Base-by-base conservation (phyloP, 2,888 invertebrate species). In the Papilio protenor region DNA sequence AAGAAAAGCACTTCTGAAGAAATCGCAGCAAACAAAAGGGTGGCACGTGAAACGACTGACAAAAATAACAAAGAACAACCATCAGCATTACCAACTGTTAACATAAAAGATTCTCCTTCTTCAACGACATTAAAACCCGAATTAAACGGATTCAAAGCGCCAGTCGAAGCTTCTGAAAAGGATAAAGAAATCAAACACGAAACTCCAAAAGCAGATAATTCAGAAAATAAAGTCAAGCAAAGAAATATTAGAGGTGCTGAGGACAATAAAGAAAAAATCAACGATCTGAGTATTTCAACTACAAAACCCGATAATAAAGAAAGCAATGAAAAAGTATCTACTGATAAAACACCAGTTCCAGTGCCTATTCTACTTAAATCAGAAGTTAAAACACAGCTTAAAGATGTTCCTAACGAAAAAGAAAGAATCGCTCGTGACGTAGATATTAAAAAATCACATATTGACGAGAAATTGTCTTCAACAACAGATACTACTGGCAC, bases 371-470 rank as follows among this genome's bases (percentile, higher is more conserved):
- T 52, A 71, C 10, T 47, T 18, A 72, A 76, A 71, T 23, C 64
- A 52, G 33, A 76, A 10, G 27, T 27, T 21, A 73, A 40, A 27
- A 23, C 23, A 57, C 66, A 61, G 4, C 11, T 27, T 33, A 40
- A 10, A 12, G 59, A 47, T 47, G 33, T 5, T 52, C 16, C 0
- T 45, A 57, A 76, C 70, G 27, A 70, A 23, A 79, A 61, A 2
- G 76, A 70, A 33, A 76, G 79, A 76, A 66, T 45, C 23, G 21
- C 69, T 47, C 76, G 79, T 4, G 76, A 79, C 16, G 73, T 73
- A 11, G 16, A 21, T 12, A 49, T 23, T 11, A 40, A 47, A 12
- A 76, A 73, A 75, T 14, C 33, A 27, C 18, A 45, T 2, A 8
- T 5, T 21, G 55, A 64, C 10, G 16, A 55, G 18, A 69, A 75